A percentile compares a stretch with the other conserved stretches of the same genome.
phyloP scores from a whole-genome alignment of 2,113 vertebrate genomes.

The Hymenochirus boettgeri region DNA sequence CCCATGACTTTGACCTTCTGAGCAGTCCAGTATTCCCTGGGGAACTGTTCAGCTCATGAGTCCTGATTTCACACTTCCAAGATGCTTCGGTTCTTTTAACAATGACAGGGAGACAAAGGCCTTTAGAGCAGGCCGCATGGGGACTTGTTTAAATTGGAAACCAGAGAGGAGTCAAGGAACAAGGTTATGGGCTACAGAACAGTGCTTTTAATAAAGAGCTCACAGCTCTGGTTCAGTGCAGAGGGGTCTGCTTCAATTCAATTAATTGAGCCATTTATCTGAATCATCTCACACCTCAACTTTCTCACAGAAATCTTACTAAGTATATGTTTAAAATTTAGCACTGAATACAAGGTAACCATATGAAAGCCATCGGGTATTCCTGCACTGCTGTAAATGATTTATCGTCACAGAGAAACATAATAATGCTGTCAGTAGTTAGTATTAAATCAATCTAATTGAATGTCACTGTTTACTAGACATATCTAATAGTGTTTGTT shows the following conservation, averaged over 20 bases:
- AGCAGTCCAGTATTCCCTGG: constrained; percentile 77
- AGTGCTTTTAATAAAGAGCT: constrained; percentile 96
- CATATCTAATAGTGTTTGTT: too few relatives aligned
- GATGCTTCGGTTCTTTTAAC: constrained; percentile 74
- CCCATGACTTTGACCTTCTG: constrained; percentile 86
- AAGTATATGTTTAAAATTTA: constrained; percentile 75
- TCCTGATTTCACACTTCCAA: constrained; percentile 90
- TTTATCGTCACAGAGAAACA: too few relatives aligned
- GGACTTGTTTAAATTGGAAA: constrained; percentile 89
- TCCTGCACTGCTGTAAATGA: too few relatives aligned
- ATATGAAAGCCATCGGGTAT: too few relatives aligned
- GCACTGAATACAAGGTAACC: not conserved
- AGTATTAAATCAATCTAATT: too few relatives aligned
- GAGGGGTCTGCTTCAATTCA: constrained; percentile 76
- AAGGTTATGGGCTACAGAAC: constrained; percentile 89
- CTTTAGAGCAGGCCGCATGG: constrained; percentile 82
- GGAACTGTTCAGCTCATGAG: constrained; percentile 86
- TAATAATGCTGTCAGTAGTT: too few relatives aligned
- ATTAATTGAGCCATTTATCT: constrained; percentile 99
- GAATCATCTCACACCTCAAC: constrained; percentile 84
- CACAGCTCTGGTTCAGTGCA: constrained; percentile 77
- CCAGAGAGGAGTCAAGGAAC: constrained; percentile 86
- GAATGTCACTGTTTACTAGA: too few relatives aligned
- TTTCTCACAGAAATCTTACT: constrained; percentile 84
- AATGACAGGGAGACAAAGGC: constrained; percentile 92